These are phyloP conservation scores for Girardinus metallicus DNA, from an alignment of 2,797 vertebrate species.

Conservation along the genomic window DNA sequence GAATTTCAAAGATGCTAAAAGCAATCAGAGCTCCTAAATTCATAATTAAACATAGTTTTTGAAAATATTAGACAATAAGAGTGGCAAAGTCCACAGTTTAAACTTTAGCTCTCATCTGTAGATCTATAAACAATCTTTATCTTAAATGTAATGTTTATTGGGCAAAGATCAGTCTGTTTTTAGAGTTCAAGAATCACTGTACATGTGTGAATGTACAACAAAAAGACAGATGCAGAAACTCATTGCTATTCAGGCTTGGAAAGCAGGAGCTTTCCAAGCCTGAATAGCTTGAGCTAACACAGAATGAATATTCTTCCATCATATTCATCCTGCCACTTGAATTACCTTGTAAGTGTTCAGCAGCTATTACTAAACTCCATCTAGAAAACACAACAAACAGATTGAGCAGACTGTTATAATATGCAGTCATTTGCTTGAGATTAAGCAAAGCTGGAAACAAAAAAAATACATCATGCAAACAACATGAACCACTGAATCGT, in stretches of 20 bases:
- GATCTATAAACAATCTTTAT: background rate
- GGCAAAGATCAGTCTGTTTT: background rate
- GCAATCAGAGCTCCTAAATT: background rate
- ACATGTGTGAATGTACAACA: constrained; percentile 24
- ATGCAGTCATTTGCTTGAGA: constrained; percentile 4
- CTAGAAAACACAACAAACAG: constrained; percentile 10
- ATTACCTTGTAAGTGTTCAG: constrained; percentile 5
- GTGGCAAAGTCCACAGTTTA: background rate
- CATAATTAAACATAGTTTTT: background rate
- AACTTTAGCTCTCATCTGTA: background rate
- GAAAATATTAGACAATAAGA: background rate
- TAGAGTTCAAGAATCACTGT: background rate
- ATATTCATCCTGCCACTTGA: constrained; percentile 27
- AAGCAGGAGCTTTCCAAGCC: constrained; percentile 24
- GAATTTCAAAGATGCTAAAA: background rate
- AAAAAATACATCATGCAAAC: background rate
- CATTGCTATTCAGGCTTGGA: constrained; percentile 28
- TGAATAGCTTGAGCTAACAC: constrained; percentile 30
- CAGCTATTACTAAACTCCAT: constrained; percentile 6
- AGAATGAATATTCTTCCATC: constrained; percentile 6
- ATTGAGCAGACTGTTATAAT: constrained; percentile 8
- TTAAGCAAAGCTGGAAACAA: background rate
- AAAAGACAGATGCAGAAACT: constrained; percentile 34
- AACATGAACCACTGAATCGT: background rate
- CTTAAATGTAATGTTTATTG: background rate